phyloP scores from a whole-genome alignment of 2,113 vertebrate species.

The Nothobranchius kuhntae region DNA sequence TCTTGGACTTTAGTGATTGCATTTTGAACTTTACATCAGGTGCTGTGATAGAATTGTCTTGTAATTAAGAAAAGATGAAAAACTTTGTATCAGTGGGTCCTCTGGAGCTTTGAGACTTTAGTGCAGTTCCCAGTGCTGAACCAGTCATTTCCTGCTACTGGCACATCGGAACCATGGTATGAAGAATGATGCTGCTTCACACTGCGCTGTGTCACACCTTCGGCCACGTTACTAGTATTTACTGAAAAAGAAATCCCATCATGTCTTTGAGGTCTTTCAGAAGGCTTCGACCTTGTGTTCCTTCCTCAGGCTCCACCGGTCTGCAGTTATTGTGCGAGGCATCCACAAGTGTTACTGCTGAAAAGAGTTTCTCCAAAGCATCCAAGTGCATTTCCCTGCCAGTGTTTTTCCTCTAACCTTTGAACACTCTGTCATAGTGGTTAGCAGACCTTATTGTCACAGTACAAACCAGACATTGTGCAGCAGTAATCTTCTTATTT shows the following conservation, averaged over 20 bases:
- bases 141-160: conserved; percentile 45
- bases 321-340: conserved; percentile 48
- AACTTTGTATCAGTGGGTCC: conserved; percentile 55
- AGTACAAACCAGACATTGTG: conserved; percentile 45
- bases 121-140: conserved; percentile 52
- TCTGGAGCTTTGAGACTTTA: conserved; percentile 51
- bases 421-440: conserved; percentile 43
- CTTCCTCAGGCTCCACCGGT: conserved; percentile 14
- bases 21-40: background rate
- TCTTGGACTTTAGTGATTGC: background rate
- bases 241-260: conserved; percentile 24
- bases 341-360: conserved; percentile 51
- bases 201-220: background rate
- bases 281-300: conserved; percentile 46
- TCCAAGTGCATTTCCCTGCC: conserved; percentile 49
- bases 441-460: conserved; percentile 55
- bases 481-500: conserved; percentile 35
- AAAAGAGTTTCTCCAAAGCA: conserved; percentile 46
- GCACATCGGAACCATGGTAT: conserved; percentile 7
- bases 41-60: conserved; percentile 1
- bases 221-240: conserved; percentile 31
- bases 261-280: conserved; percentile 53
- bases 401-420: conserved; percentile 54
- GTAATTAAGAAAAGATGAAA: conserved; percentile 38
- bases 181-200: background rate